Percentiles rank a stretch among this genome's conserved stretches.
Conservation (phyloP, 2,888 invertebrate species). For the Meghimatium bilineatum region DNA sequence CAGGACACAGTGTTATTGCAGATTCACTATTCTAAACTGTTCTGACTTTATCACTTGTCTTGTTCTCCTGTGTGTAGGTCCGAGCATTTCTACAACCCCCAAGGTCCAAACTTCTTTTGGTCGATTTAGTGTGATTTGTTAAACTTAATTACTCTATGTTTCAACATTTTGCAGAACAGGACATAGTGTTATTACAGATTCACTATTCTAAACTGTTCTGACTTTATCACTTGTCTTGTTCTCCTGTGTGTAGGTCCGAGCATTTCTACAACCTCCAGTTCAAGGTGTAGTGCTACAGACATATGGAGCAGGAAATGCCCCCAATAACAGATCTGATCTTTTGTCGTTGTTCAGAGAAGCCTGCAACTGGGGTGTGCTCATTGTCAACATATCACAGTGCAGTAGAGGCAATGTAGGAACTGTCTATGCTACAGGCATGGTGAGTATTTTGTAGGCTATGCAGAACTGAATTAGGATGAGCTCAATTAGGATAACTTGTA, state of each 20-base stretch:
- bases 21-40: too few species aligned
- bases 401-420: slow-evolving; percentile 87
- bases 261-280: slow-evolving; percentile 83
- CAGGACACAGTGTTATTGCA: too few species aligned
- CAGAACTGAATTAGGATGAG: too few species aligned
- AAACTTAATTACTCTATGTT: too few species aligned
- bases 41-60: background rate
- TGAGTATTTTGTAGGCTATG: too few species aligned
- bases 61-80: background rate
- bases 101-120: too few species aligned
- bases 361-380: slow-evolving; percentile 84
- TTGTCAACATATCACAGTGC: slow-evolving; percentile 96
- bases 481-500: too few species aligned
- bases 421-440: slow-evolving; percentile 91
- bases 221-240: background rate
- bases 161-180: too few species aligned
- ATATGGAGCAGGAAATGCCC: slow-evolving; percentile 95
- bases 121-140: too few species aligned
- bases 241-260: slow-evolving; percentile 74
- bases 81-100: slow-evolving; percentile 82
- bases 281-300: slow-evolving; percentile 91
- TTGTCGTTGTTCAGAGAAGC: slow-evolving; percentile 85
- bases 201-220: background rate
- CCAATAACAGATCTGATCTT: slow-evolving; percentile 88
- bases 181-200: too few species aligned